Conservation (phyloP, 2,888 invertebrate species). For the Invenusta paracnida region DNA sequence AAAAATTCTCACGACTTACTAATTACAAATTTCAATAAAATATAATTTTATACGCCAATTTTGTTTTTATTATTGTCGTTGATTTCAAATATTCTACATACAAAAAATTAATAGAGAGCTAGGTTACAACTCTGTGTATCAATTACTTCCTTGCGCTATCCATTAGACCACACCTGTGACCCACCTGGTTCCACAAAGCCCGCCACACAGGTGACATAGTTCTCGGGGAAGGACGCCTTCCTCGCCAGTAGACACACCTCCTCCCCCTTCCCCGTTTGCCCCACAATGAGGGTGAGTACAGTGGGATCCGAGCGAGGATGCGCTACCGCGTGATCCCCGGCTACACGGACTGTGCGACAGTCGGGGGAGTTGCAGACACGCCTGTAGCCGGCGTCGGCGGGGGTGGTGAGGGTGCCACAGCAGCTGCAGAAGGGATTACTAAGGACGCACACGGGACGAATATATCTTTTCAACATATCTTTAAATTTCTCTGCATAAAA, state of each 20-base stretch:
- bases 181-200: slow-evolving; percentile 22
- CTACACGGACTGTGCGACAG: background rate
- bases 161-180: too few relatives aligned
- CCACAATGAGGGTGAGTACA: background rate
- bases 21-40: too few relatives aligned
- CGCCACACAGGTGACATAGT: background rate
- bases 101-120: too few relatives aligned
- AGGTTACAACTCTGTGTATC: too few relatives aligned
- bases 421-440: background rate
- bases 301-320: slow-evolving; percentile 21
- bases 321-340: background rate
- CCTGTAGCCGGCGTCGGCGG: background rate
- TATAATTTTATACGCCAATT: too few relatives aligned
- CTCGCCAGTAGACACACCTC: background rate
- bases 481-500: too few relatives aligned
- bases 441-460: too few relatives aligned
- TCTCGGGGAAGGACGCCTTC: background rate
- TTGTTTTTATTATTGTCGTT: too few relatives aligned
- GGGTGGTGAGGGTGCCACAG: background rate
- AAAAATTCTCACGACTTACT: too few relatives aligned
- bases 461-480: too few relatives aligned
- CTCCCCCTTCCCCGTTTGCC: background rate
- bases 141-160: too few relatives aligned
- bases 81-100: too few relatives aligned
- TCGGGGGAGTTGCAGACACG: background rate